A percentile compares a stretch with the other conserved stretches of the same genome.
phyloP scores from a whole-genome alignment of 2,113 vertebrate genomes.

The Ochotona curzoniae region DNA sequence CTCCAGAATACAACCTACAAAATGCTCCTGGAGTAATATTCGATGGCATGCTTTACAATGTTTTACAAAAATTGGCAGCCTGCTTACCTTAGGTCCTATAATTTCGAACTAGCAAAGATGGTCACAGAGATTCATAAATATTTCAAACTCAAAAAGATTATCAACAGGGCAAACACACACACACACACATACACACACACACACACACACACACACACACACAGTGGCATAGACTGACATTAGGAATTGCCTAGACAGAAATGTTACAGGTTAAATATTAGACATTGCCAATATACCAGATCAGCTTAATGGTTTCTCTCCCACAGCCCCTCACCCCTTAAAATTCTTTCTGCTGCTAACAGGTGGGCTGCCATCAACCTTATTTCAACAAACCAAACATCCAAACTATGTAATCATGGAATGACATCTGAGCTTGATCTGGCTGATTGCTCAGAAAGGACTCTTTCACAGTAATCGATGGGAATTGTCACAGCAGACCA shows the following conservation, averaged over 20 bases:
- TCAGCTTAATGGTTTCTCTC: constrained; percentile 37
- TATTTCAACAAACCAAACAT: constrained; percentile 78
- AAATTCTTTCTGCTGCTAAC: constrained; percentile 40
- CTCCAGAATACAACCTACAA: not conserved
- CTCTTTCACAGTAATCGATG: constrained; percentile 55
- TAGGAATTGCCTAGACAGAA: constrained; percentile 71
- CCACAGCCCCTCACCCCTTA: constrained; percentile 21
- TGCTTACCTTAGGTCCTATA: not conserved
- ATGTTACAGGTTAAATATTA: constrained; percentile 67
- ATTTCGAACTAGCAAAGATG: constrained; percentile 38
- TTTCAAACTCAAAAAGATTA: constrained; percentile 43
- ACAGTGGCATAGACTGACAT: not conserved
- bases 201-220: not conserved
- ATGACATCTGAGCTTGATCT: constrained; percentile 69
- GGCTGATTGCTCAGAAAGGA: constrained; percentile 69
- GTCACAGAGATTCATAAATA: not conserved
- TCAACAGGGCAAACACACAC: not conserved
- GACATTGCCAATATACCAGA: not conserved
- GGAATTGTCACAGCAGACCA: constrained; percentile 61
- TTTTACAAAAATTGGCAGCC: not conserved
- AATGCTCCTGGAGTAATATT: not conserved
- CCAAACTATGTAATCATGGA: constrained; percentile 76
- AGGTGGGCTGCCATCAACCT: constrained; percentile 60
- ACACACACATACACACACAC: not conserved
- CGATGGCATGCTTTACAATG: constrained; percentile 8